Evolutionary conservation across 1,140 invertebrate species (phyloP).

Genomic region (Drosophila watanabei): DNA sequence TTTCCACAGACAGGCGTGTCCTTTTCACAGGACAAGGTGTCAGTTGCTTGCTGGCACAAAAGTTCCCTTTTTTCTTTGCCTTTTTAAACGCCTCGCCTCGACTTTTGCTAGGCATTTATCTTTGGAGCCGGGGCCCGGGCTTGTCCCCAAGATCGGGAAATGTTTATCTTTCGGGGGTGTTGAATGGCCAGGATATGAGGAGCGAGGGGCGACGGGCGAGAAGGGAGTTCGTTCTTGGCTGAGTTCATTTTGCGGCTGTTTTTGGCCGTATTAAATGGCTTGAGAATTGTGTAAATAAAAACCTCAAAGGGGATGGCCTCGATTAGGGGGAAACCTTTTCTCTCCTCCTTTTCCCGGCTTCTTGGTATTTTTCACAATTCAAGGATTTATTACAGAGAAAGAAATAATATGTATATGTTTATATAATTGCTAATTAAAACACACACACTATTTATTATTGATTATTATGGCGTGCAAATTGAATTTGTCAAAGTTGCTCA

Average conservation of each 20-base stretch:
- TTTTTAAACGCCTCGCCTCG: slow-evolving; percentile 54
- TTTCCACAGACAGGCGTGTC: slow-evolving; percentile 44
- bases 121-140: slow-evolving; percentile 13
- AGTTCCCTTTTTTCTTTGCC: slow-evolving; percentile 45
- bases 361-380: neutral
- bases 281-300: slow-evolving; percentile 75
- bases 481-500: neutral
- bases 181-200: slow-evolving; percentile 2
- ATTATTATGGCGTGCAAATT: neutral
- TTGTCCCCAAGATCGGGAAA: slow-evolving; percentile 37
- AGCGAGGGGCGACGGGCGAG: neutral
- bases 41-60: slow-evolving; percentile 51
- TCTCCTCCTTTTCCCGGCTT: neutral
- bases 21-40: slow-evolving; percentile 54
- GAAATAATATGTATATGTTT: neutral
- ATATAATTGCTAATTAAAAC: neutral
- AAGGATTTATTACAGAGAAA: slow-evolving; percentile 2
- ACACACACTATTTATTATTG: neutral
- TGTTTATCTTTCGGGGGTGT: slow-evolving; percentile 23
- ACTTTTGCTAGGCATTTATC: slow-evolving; percentile 43
- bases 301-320: slow-evolving; percentile 40
- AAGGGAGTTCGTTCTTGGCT: slow-evolving; percentile 28
- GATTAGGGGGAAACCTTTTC: slow-evolving; percentile 34
- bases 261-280: slow-evolving; percentile 67
- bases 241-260: slow-evolving; percentile 75